phyloP scores from a whole-genome alignment of 2,888 invertebrate genomes.

The Geophilus truncorum region DNA sequence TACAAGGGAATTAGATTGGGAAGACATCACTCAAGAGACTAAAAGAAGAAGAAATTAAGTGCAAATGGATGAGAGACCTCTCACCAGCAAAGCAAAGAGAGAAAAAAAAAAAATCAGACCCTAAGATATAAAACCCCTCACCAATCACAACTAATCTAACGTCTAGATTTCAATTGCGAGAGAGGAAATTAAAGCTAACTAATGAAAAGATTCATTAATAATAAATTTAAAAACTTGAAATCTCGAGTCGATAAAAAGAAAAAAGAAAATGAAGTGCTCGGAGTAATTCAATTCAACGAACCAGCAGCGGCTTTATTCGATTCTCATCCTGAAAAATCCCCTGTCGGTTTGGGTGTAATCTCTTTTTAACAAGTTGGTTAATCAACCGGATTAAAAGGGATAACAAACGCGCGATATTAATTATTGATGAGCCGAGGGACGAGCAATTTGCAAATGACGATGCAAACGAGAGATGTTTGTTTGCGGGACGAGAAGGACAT shows the following conservation, averaged over 20 bases:
- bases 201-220: neutral
- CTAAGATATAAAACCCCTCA: neutral
- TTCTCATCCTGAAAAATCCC: neutral
- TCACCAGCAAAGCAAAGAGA: neutral
- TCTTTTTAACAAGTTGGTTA: conserved; percentile 2
- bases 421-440: neutral
- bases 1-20: neutral
- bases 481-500: neutral
- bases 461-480: neutral
- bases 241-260: no score
- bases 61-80: neutral
- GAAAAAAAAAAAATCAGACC: neutral
- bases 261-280: neutral
- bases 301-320: neutral
- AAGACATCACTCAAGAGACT: neutral
- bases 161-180: neutral
- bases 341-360: neutral
- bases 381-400: neutral
- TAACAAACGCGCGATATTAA: neutral
- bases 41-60: conserved; percentile 8
- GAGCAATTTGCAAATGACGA: neutral
- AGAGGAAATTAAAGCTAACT: neutral
- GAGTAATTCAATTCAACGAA: neutral
- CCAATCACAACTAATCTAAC: neutral
- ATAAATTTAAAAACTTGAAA: neutral